phyloP scores from a whole-genome alignment of 2,888 invertebrate genomes.

The Ptilodon capucinus region DNA sequence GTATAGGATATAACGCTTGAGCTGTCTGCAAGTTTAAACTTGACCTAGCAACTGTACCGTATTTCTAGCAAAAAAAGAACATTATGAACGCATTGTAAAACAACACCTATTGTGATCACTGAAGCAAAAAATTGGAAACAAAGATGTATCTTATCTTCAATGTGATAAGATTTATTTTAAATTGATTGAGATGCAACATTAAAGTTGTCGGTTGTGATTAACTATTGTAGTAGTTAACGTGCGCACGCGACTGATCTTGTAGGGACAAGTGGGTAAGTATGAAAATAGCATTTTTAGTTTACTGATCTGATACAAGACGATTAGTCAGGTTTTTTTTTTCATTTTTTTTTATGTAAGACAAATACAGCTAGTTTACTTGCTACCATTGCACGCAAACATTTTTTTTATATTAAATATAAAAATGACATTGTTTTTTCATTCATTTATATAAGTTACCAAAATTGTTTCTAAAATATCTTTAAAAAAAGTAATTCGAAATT shows the following conservation, averaged over 20 bases:
- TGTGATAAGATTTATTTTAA: constrained; percentile 15
- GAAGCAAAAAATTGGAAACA: constrained; percentile 5
- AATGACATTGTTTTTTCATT: too few species aligned
- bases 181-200: constrained; percentile 2
- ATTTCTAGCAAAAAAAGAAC: constrained; percentile 29
- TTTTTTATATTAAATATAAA: too few species aligned
- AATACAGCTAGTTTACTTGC: too few species aligned
- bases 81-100: constrained; percentile 22
- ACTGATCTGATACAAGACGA: too few species aligned
- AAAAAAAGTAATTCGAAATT: too few species aligned
- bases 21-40: constrained; percentile 50
- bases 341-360: too few species aligned
- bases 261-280: constrained; percentile 29
- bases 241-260: constrained; percentile 48
- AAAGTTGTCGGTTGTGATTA: constrained; percentile 17
- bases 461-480: neutral
- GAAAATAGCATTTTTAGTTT: constrained; percentile 10
- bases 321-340: too few species aligned
- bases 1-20: constrained; percentile 34
- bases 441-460: too few species aligned
- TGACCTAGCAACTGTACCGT: constrained; percentile 47
- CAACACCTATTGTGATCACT: constrained; percentile 33
- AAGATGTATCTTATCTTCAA: neutral
- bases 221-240: constrained; percentile 18
- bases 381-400: too few species aligned